These are phyloP conservation scores for Micrastur ruficollis DNA, from an alignment of 2,797 vertebrate species.

Conservation along the genomic window DNA sequence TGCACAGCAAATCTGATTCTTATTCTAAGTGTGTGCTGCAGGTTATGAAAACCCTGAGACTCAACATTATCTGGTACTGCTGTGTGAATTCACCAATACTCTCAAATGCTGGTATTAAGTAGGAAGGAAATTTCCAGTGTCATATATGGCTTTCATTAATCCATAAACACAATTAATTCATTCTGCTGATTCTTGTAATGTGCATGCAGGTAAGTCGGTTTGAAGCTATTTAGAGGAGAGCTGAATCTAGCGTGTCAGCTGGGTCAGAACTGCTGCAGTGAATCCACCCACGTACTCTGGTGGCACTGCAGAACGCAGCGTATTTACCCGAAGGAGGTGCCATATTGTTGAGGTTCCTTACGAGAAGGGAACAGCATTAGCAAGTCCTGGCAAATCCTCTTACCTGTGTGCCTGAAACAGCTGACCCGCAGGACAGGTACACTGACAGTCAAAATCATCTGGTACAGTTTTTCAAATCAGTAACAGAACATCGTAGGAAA, in stretches of 20 bases:
- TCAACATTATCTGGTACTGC: too few relatives aligned
- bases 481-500: not conserved
- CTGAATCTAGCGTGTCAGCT: accelerated
- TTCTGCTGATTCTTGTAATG: not conserved
- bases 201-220: too few relatives aligned
- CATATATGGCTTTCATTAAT: not conserved
- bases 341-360: accelerated
- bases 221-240: not conserved
- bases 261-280: not conserved
- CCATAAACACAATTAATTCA: not conserved
- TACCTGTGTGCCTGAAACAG: not conserved
- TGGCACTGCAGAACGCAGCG: not conserved
- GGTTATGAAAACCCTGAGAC: not conserved
- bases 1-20: not conserved
- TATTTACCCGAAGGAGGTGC: too few relatives aligned
- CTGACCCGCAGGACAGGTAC: not conserved
- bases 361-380: not conserved
- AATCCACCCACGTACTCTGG: accelerated
- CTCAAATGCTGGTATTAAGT: not conserved
- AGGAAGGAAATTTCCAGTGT: not conserved
- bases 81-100: not conserved
- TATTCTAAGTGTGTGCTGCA: not conserved
- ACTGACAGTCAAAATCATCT: too few relatives aligned
- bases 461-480: not conserved
- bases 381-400: not conserved